Conservation (phyloP, 1,140 invertebrate genomes). For the Tetramorium parvispinum region DNA sequence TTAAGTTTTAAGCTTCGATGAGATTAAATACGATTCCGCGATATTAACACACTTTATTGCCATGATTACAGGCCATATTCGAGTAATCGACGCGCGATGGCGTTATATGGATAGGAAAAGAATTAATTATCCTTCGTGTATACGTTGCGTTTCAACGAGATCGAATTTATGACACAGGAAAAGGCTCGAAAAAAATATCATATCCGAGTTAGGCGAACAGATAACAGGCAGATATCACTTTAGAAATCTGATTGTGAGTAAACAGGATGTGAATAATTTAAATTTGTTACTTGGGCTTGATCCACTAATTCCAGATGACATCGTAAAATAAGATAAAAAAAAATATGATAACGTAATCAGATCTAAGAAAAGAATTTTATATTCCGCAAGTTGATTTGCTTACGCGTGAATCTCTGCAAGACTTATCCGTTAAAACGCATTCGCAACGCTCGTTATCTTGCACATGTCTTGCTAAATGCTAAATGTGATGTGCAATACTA, state of each 20-base stretch:
- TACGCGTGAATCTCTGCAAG: background rate
- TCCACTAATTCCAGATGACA: background rate
- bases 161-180: background rate
- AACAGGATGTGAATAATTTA: constrained; percentile 26
- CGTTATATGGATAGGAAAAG: background rate
- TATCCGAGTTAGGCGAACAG: background rate
- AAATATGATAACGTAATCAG: background rate
- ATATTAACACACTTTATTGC: constrained; percentile 18
- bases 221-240: background rate
- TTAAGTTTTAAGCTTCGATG: background rate
- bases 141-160: background rate
- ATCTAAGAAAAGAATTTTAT: background rate
- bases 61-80: background rate
- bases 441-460: background rate
- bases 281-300: background rate
- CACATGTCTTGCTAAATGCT: constrained; percentile 11
- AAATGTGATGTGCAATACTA: background rate
- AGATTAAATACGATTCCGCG: constrained; percentile 19
- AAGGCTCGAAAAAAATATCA: background rate
- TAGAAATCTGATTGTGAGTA: background rate
- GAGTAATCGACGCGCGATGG: background rate
- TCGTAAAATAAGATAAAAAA: background rate
- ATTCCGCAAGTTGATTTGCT: background rate
- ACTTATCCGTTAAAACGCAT: background rate
- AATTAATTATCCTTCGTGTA: background rate